These are phyloP conservation scores for Macroglossus sobrinus DNA, from an alignment of 2,113 vertebrate genomes.

Conservation along the genomic window DNA sequence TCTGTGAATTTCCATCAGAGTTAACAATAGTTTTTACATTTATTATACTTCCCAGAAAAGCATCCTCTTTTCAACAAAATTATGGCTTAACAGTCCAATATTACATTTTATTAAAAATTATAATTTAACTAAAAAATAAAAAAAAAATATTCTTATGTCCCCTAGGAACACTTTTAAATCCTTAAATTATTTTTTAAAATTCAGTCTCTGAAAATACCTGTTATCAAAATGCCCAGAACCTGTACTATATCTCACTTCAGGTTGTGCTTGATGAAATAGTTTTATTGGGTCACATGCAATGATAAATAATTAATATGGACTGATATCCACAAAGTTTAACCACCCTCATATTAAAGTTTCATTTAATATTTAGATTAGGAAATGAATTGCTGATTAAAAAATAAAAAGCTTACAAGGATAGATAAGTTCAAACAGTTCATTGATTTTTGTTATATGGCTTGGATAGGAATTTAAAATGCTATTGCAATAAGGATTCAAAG, in stretches of 20 bases:
- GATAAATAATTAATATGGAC: conserved; percentile 35
- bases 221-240: conserved; percentile 47
- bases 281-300: background rate
- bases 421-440: background rate
- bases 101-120: background rate
- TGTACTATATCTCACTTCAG: conserved; percentile 49
- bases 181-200: conserved; percentile 63
- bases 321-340: background rate
- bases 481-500: background rate
- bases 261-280: background rate
- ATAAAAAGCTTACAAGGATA: background rate
- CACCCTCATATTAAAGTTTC: conserved; percentile 13
- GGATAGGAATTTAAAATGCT: conserved; percentile 43
- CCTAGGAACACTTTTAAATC: conserved; percentile 22
- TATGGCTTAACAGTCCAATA: background rate
- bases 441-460: background rate
- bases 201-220: conserved; percentile 53
- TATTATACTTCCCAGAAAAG: background rate
- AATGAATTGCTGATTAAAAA: conserved; percentile 17
- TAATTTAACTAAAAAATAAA: background rate
- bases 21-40: background rate
- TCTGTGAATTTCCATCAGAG: background rate
- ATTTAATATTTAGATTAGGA: background rate
- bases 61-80: background rate
- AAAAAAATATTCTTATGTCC: background rate